A percentile compares a stretch with the other conserved stretches of the same genome.
Conservation (phyloP, 2,797 vertebrate genomes). For the Halcyon badia region DNA sequence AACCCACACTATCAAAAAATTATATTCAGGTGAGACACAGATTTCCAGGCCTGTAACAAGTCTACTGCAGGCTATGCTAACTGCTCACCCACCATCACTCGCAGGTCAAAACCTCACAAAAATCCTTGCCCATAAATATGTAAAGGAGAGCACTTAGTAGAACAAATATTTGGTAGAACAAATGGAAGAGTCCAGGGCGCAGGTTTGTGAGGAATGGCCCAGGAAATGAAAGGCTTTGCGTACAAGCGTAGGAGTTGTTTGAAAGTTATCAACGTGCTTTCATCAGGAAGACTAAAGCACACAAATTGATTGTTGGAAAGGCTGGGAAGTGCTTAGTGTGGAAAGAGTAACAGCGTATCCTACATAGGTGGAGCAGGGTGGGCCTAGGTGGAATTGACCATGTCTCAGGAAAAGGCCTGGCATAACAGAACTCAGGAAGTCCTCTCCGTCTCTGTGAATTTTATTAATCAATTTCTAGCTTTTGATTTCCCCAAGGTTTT, state of each 20-base stretch:
- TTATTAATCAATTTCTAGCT: neutral
- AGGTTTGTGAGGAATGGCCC: neutral
- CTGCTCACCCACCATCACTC: neutral
- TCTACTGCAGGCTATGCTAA: neutral
- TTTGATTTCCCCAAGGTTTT: neutral
- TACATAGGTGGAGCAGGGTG: neutral
- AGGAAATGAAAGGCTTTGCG: neutral
- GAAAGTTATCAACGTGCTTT: neutral
- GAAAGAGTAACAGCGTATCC: neutral
- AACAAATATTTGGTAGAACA: too few species aligned
- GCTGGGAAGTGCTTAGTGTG: neutral
- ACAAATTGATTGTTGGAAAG: neutral
- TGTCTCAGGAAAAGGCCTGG: neutral
- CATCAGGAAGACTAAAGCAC: neutral
- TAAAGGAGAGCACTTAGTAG: neutral
- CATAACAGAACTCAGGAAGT: neutral
- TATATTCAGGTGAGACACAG: neutral
- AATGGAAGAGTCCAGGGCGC: neutral
- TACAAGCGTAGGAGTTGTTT: neutral
- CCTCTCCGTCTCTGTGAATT: neutral
- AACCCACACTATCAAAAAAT: fast-evolving
- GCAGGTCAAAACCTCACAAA: neutral
- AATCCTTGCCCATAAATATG: neutral
- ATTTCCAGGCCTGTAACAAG: neutral
- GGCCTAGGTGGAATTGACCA: neutral